Conservation (phyloP, 2,888 invertebrate genomes). For the Embidobia sp. region DNA sequence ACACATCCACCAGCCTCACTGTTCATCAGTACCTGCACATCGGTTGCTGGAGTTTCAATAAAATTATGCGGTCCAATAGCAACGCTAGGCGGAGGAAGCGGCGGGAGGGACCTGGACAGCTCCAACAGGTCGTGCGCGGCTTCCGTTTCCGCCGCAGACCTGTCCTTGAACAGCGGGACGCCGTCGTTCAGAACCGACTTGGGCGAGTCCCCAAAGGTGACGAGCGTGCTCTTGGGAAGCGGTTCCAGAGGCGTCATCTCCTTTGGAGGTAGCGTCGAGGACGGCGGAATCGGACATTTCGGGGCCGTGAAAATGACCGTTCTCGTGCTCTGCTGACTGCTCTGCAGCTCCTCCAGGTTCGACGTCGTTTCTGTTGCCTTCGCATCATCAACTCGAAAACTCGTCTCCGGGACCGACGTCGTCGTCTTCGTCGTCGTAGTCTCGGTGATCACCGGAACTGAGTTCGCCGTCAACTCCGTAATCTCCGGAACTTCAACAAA, state of each 20-base stretch:
- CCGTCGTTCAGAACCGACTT: slow-evolving; percentile 49
- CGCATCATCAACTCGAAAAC: background rate
- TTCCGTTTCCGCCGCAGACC: slow-evolving; percentile 90
- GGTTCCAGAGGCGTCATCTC: slow-evolving; percentile 12
- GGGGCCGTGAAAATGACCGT: background rate
- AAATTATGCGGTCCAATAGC: slow-evolving; percentile 85
- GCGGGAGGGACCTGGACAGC: slow-evolving; percentile 89
- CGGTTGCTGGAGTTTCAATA: slow-evolving; percentile 79
- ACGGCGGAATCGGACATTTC: background rate
- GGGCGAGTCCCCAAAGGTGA: slow-evolving; percentile 8
- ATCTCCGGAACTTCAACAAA: slow-evolving; percentile 42
- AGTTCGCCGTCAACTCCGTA: background rate
- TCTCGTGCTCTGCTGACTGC: background rate
- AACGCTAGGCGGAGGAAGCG: slow-evolving; percentile 87
- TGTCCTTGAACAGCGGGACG: slow-evolving; percentile 74
- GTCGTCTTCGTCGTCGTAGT: slow-evolving; percentile 2
- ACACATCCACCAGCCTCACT: too few species aligned
- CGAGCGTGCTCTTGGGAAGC: slow-evolving; percentile 1
- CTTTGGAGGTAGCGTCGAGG: background rate
- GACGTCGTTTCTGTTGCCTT: background rate
- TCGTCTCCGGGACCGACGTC: slow-evolving; percentile 4
- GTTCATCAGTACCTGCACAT: slow-evolving; percentile 75
- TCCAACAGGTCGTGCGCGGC: slow-evolving; percentile 92
- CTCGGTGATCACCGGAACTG: slow-evolving; percentile 6
- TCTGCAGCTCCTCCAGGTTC: slow-evolving; percentile 17